These are phyloP conservation scores for Steinernema feltiae DNA, from an alignment of 1,140 invertebrate genomes.

Conservation along the genomic window DNA sequence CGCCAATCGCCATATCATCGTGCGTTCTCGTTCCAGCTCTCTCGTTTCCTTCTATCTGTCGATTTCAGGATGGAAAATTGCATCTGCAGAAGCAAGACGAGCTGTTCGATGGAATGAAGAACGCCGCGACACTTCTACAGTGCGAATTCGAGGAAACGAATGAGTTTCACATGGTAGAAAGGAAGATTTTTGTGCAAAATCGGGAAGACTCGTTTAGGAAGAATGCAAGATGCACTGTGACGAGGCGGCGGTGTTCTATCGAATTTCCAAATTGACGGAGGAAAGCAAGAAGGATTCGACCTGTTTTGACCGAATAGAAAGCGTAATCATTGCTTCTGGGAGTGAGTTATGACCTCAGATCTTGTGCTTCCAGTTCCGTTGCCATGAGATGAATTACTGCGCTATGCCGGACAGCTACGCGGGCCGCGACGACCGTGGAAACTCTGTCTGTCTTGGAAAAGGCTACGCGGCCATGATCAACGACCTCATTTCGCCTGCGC, in stretches of 20 bases:
- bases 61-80: too few relatives aligned
- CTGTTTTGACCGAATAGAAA: neutral
- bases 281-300: neutral
- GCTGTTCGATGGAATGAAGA: too few relatives aligned
- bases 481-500: neutral
- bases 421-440: neutral
- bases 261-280: neutral
- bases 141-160: too few relatives aligned
- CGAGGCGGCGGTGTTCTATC: neutral
- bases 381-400: neutral
- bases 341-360: neutral
- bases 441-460: neutral
- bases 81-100: too few relatives aligned
- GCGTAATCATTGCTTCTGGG: neutral
- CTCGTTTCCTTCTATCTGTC: too few relatives aligned
- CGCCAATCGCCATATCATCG: too few relatives aligned
- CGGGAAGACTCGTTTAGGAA: too few relatives aligned
- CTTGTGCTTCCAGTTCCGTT: neutral
- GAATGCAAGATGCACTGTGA: too few relatives aligned
- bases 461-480: neutral
- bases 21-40: too few relatives aligned
- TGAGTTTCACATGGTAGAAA: too few relatives aligned
- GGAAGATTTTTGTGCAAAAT: too few relatives aligned
- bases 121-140: too few relatives aligned
- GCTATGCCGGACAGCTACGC: neutral